A percentile compares a stretch with the other conserved stretches of the same genome.
Evolutionary conservation across 2,113 vertebrate genomes (phyloP).

Genomic region (Epinephelus moara): DNA sequence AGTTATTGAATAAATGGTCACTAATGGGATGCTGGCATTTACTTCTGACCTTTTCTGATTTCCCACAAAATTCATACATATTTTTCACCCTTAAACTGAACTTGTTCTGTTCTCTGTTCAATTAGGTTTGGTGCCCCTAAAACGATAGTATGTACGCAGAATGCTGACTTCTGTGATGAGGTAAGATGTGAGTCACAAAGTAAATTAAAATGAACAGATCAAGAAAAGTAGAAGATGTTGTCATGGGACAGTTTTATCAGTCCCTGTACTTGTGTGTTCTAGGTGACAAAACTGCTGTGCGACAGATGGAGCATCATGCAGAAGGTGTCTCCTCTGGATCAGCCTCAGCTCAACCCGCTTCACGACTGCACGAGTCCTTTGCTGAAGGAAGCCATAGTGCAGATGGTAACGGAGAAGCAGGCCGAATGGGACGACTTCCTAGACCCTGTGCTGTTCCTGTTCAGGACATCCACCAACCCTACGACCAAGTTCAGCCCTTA

Average conservation of each 20-base stretch:
- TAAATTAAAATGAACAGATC: not conserved
- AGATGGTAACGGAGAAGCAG: constrained; percentile 86
- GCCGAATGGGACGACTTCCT: constrained; percentile 88
- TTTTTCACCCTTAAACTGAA: not conserved
- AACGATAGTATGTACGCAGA: constrained; percentile 86
- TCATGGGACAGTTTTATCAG: not conserved
- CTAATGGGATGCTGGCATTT: not conserved
- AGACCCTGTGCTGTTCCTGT: constrained; percentile 87
- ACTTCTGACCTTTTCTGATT: not conserved
- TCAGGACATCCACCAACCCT: constrained; percentile 87
- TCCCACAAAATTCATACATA: too few relatives aligned
- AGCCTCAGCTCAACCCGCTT: constrained; percentile 76
- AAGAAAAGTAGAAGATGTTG: not conserved
- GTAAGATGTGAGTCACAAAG: constrained; percentile 75
- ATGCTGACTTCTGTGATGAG: constrained; percentile 89
- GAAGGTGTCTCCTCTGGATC: constrained; percentile 82
- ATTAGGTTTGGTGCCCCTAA: constrained; percentile 90
- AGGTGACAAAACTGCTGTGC: constrained; percentile 87
- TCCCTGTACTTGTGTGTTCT: not conserved
- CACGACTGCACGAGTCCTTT: constrained; percentile 77
- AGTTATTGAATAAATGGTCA: not conserved
- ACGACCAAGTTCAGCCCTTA: constrained; percentile 89
- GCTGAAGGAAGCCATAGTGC: constrained; percentile 86
- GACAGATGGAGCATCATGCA: constrained; percentile 88
- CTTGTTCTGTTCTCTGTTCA: not conserved